phyloP scores from a whole-genome alignment of 2,113 vertebrate species.

The Sylvilagus bachmani region DNA sequence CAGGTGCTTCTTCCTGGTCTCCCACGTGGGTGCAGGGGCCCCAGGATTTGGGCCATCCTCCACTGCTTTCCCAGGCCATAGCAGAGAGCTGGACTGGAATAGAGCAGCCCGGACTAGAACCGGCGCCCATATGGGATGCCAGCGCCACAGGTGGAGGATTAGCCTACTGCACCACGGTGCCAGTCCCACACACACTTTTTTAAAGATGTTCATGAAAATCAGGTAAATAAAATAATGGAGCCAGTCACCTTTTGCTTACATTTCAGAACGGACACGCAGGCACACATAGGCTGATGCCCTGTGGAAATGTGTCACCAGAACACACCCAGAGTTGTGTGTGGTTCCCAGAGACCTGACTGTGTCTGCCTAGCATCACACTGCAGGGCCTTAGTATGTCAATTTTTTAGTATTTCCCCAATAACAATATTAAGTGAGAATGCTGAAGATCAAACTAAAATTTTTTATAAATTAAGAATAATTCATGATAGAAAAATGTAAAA shows the following conservation, averaged over 20 bases:
- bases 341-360: too few species aligned
- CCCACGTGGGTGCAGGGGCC: too few species aligned
- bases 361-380: neutral
- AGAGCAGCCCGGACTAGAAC: too few species aligned
- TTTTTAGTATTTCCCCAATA: constrained; percentile 33
- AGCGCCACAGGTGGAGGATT: too few species aligned
- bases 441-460: constrained; percentile 44
- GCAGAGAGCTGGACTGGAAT: too few species aligned
- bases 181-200: neutral
- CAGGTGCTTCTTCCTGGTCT: too few species aligned
- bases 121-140: too few species aligned
- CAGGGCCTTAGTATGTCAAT: neutral
- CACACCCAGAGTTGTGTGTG: too few species aligned
- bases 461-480: constrained; percentile 20
- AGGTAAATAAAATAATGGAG: neutral
- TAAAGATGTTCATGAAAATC: neutral
- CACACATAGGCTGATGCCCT: neutral
- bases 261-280: neutral
- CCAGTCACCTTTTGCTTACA: neutral
- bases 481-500: neutral
- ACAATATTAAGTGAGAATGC: neutral
- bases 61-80: too few species aligned
- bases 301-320: too few species aligned
- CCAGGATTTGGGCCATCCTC: too few species aligned
- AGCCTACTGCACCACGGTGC: too few species aligned